Evolutionary conservation across 2,888 invertebrate species (phyloP).

Genomic region (Mythimna vitellina): DNA sequence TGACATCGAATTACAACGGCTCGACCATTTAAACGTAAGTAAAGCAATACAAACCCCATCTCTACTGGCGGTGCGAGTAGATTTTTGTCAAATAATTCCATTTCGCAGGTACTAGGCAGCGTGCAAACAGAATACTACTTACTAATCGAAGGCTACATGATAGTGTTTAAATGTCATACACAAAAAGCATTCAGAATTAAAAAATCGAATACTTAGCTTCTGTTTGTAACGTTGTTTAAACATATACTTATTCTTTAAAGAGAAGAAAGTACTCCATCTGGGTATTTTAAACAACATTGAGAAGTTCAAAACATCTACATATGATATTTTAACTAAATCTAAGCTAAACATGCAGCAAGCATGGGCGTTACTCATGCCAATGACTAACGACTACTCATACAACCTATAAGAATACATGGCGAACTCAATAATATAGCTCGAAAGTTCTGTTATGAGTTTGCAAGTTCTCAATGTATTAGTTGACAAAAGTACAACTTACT

Average conservation of each 20-base stretch:
- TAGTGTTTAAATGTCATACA: slow-evolving; percentile 14
- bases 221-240: slow-evolving; percentile 40
- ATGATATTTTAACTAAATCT: slow-evolving; percentile 13
- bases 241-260: neutral
- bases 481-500: slow-evolving; percentile 74
- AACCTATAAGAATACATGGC: slow-evolving; percentile 11
- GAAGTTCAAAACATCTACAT: slow-evolving; percentile 12
- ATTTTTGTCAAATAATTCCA: slow-evolving; percentile 82
- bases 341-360: slow-evolving; percentile 54
- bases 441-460: slow-evolving; percentile 14
- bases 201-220: slow-evolving; percentile 2
- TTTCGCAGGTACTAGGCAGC: slow-evolving; percentile 84
- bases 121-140: slow-evolving; percentile 87
- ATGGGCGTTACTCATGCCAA: slow-evolving; percentile 36
- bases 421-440: slow-evolving; percentile 5
- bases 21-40: neutral
- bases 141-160: slow-evolving; percentile 71
- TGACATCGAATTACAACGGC: slow-evolving; percentile 30
- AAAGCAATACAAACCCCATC: slow-evolving; percentile 85
- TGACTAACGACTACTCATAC: slow-evolving; percentile 19
- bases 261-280: neutral
- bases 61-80: slow-evolving; percentile 82
- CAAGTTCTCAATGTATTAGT: slow-evolving; percentile 9
- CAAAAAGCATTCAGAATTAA: slow-evolving; percentile 2
- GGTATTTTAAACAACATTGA: slow-evolving; percentile 48